Percentiles rank a stretch among this genome's conserved stretches.
Conservation (phyloP, 2,113 vertebrate species). For the Brachionichthys hirsutus region DNA sequence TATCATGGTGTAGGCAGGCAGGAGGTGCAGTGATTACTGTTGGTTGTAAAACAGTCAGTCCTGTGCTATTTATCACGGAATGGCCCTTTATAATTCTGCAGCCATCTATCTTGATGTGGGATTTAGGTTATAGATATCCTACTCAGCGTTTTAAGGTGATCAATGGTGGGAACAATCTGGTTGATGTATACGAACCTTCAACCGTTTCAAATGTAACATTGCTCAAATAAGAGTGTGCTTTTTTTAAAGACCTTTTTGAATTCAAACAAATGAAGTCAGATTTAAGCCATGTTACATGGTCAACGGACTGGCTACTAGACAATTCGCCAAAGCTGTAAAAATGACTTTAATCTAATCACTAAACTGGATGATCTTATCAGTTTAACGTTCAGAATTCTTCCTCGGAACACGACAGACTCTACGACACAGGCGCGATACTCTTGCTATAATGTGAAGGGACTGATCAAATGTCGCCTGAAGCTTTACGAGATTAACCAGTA, state of each 20-base stretch:
- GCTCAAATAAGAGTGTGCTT: too few relatives aligned
- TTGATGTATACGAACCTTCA: neutral
- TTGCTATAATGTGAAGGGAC: conserved; percentile 48
- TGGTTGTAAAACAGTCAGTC: neutral
- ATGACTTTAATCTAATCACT: neutral
- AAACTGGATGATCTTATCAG: conserved; percentile 6
- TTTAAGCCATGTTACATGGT: neutral
- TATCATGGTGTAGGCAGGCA: too few relatives aligned
- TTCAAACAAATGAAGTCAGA: neutral
- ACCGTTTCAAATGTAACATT: too few relatives aligned
- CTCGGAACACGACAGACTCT: conserved; percentile 64
- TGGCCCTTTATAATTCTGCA: conserved; percentile 13
- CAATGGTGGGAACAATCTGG: neutral
- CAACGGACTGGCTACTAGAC: neutral
- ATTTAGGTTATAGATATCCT: conserved; percentile 6
- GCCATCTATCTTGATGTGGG: conserved; percentile 30
- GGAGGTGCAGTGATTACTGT: neutral
- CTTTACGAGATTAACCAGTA: neutral
- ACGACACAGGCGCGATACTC: conserved; percentile 45
- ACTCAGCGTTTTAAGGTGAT: conserved; percentile 30
- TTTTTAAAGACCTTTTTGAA: neutral
- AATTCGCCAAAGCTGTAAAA: neutral
- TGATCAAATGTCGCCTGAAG: conserved; percentile 12
- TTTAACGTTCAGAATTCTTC: conserved; percentile 48
- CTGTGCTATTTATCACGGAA: neutral